Evolutionary conservation across 2,797 vertebrate species (phyloP).

Genomic region (Harpagifer antarcticus): DNA sequence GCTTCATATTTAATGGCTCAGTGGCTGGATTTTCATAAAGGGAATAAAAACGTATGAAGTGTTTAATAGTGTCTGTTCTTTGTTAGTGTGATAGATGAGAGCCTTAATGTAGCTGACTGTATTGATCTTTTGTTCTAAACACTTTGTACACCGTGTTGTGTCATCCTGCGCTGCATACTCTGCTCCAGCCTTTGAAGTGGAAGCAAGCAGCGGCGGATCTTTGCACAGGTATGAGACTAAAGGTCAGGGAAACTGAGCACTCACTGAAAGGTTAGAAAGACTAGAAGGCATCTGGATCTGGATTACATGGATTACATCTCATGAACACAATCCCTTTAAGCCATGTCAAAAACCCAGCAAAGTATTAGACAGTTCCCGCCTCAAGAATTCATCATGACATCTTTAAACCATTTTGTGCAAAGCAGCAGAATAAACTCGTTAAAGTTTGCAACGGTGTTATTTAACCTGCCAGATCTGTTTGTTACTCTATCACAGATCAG

Average conservation of each 20-base stretch:
- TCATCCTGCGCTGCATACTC: constrained; percentile 22
- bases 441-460: constrained; percentile 67
- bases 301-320: constrained; percentile 70
- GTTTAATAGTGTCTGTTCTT: constrained; percentile 26
- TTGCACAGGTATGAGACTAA: constrained; percentile 53
- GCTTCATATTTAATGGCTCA: constrained; percentile 20
- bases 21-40: constrained; percentile 29
- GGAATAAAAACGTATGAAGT: constrained; percentile 27
- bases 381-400: constrained; percentile 69
- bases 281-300: constrained; percentile 52
- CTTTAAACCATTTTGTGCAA: constrained; percentile 72
- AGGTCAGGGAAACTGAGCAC: constrained; percentile 34
- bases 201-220: constrained; percentile 9
- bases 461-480: constrained; percentile 60
- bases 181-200: constrained; percentile 67
- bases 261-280: constrained; percentile 61
- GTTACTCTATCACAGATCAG: constrained; percentile 52
- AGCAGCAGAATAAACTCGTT: constrained; percentile 80
- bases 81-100: constrained; percentile 42
- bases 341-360: constrained; percentile 77
- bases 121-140: constrained; percentile 51
- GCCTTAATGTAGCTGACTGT: constrained; percentile 18
- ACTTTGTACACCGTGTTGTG: constrained; percentile 29
- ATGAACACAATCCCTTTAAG: constrained; percentile 83
- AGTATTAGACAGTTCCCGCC: constrained; percentile 68